phyloP scores from a whole-genome alignment of 2,113 vertebrate species.

The Tragelaphus strepsiceros region DNA sequence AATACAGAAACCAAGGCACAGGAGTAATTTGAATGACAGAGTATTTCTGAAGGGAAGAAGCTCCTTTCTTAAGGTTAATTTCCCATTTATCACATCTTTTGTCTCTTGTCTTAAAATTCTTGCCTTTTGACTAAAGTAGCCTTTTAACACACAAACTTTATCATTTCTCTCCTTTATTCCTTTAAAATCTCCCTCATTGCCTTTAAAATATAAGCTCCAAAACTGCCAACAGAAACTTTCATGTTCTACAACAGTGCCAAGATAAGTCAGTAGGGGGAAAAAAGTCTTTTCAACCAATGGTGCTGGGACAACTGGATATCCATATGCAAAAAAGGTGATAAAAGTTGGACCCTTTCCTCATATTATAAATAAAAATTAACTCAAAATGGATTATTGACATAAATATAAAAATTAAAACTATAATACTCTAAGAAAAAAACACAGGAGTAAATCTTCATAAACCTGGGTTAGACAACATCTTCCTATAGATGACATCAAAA shows the following conservation, averaged over 20 bases:
- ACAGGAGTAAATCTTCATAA: background rate
- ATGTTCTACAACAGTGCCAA: background rate
- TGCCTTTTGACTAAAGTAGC: background rate
- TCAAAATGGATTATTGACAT: background rate
- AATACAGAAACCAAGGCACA: background rate
- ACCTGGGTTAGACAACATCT: background rate
- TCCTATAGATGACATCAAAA: background rate
- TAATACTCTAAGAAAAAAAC: background rate
- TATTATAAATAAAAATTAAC: slow-evolving; percentile 4
- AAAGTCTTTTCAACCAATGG: background rate
- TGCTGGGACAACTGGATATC: background rate
- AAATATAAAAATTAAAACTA: background rate
- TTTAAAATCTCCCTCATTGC: background rate
- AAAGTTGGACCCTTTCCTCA: background rate
- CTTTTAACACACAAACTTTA: background rate
- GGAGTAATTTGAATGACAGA: background rate
- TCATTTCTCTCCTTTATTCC: slow-evolving; percentile 5
- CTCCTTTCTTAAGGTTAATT: background rate
- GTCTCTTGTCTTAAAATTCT: background rate
- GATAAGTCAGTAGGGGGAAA: background rate
- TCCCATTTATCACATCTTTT: background rate
- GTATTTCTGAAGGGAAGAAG: background rate
- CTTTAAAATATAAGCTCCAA: slow-evolving; percentile 31
- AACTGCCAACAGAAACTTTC: background rate
- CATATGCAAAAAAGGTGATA: background rate